Evolutionary conservation across 2,888 invertebrate genomes (phyloP), one percentile per base, ranked within the genome.

Genomic region (Heteromurus nitidus): DNA sequence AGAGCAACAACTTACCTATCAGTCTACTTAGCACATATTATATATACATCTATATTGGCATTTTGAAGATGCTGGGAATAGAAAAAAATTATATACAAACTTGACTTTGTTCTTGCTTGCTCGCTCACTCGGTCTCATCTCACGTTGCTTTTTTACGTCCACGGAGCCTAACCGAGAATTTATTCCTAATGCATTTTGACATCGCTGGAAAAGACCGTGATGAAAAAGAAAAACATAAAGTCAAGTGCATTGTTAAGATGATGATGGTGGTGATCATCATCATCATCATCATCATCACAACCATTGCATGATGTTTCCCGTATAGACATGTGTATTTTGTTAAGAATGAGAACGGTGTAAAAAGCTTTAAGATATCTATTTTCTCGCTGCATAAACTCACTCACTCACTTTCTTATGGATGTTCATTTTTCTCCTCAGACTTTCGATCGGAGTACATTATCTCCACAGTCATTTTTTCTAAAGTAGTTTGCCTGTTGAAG

Each of bases 171-270:
- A 70, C 81, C 64, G 67, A 82, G 81, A 82, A 72, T 76, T 68
- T 75, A 76, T 82, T 72, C 82, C 64, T 82, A 82, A 82, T 82
- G 82, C 76, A 76, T 82, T 82, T 82, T 82, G 82, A 82, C 82
- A 82, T 72, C 58, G 65, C 76, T 82, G 70, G 67, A 72, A 36
- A 62, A 81, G 75, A 69, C 64, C 70, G 70, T 72, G 80, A 82
- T 82, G 76, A 82, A 82, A 82, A 81, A 75, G 75, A 69, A 81
- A 82, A 82, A 76, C 76, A 82, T 76, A 82, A 82, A 76, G 82
- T 82, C 82, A 82, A 82, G 82, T 82, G 82, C 76, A 82, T 82
- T 82, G 82, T 82, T 82, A 82, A 82, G 76, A 82, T 72, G 64
- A 82, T 82, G 20, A 76, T 82, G 53, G 24, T 80, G 58, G 22